Evolutionary conservation across 2,888 invertebrate genomes (phyloP).

Genomic region (Zeuzera pyrina): DNA sequence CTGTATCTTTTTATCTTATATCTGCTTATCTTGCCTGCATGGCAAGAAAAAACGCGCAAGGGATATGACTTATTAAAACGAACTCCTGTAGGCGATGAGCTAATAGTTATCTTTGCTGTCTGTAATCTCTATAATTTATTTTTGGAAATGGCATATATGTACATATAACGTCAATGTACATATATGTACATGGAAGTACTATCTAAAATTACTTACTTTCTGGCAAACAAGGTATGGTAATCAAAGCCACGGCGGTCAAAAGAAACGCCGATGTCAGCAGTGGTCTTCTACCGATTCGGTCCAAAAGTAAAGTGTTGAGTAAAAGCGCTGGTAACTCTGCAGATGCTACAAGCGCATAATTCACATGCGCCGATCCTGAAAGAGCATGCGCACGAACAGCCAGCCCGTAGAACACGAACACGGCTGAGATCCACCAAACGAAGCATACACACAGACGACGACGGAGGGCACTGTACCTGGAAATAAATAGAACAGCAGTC

Average conservation of each 20-base stretch:
- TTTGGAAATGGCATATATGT: too few relatives aligned
- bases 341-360: conserved; percentile 52
- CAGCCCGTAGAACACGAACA: conserved; percentile 65
- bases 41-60: too few relatives aligned
- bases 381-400: conserved; percentile 54
- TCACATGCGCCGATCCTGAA: conserved; percentile 44
- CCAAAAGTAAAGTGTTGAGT: conserved; percentile 53
- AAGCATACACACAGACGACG: conserved; percentile 51
- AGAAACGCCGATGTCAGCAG: conserved; percentile 53
- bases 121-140: too few relatives aligned
- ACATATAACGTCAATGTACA: too few relatives aligned
- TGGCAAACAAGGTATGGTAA: conserved; percentile 40
- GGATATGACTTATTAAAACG: too few relatives aligned
- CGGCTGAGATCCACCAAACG: conserved; percentile 58
- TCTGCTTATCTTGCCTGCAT: too few relatives aligned
- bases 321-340: conserved; percentile 55
- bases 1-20: too few relatives aligned
- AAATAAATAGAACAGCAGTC: too few relatives aligned
- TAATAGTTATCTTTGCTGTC: too few relatives aligned
- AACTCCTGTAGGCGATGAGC: too few relatives aligned
- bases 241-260: conserved; percentile 43
- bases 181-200: too few relatives aligned
- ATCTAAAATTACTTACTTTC: conserved; percentile 24
- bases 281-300: conserved; percentile 49
- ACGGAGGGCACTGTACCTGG: conserved; percentile 48